These are phyloP conservation scores for Psittacus erithacus DNA, from an alignment of 2,113 vertebrate species.

Conservation along the genomic window DNA sequence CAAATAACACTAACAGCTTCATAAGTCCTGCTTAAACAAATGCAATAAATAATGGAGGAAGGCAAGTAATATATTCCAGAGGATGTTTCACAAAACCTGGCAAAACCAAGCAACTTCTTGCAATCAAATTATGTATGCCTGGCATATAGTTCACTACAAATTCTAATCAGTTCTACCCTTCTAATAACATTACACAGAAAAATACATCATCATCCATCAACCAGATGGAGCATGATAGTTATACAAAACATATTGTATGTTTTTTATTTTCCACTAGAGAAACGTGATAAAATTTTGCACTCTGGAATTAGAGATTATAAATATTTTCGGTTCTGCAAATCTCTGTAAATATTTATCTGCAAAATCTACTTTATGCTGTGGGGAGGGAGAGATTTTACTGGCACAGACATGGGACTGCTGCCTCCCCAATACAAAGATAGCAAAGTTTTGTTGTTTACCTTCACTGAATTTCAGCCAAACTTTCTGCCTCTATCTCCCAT, in stretches of 20 bases:
- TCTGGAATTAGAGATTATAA: constrained; percentile 33
- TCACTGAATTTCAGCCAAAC: background rate
- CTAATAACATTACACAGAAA: constrained; percentile 72
- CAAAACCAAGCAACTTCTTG: constrained; percentile 65
- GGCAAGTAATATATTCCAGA: constrained; percentile 61
- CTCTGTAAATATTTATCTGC: constrained; percentile 41
- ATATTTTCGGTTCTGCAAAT: constrained; percentile 35
- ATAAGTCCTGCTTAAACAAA: constrained; percentile 56
- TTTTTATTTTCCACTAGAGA: constrained; percentile 47
- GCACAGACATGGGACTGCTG: background rate
- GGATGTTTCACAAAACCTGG: constrained; percentile 55
- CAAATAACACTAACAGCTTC: constrained; percentile 58
- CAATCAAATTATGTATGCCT: constrained; percentile 72
- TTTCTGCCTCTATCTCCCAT: background rate
- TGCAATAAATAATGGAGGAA: constrained; percentile 59
- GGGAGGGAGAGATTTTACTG: background rate
- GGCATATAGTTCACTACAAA: constrained; percentile 61
- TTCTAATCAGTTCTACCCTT: constrained; percentile 69
- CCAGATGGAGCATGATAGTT: constrained; percentile 66
- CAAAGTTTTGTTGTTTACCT: background rate
- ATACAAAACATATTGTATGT: constrained; percentile 49
- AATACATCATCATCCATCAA: constrained; percentile 68
- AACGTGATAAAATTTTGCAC: constrained; percentile 32
- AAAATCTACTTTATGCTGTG: background rate
- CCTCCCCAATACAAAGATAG: background rate